These are phyloP conservation scores for Athrips mouffetella DNA, from an alignment of 2,888 invertebrate species.

Conservation along the genomic window DNA sequence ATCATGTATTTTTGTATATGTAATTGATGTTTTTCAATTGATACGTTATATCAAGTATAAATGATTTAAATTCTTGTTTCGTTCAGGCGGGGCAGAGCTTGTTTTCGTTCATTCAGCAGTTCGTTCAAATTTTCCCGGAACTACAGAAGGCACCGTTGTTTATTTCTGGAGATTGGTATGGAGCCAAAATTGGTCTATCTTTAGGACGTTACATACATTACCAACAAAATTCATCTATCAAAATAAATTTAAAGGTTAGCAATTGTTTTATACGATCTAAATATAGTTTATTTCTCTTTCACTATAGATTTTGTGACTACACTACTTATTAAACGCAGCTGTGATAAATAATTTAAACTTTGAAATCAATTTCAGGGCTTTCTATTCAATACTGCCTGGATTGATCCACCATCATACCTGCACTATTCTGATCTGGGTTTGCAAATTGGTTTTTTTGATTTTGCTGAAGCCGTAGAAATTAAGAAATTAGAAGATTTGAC, in stretches of 20 bases:
- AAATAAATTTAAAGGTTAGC: not conserved
- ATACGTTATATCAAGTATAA: no score
- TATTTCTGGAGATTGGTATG: conserved; percentile 82
- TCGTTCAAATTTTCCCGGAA: conserved; percentile 80
- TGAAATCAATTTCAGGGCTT: not conserved
- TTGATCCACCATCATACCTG: not conserved
- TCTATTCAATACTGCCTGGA: not conserved
- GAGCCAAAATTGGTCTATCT: conserved; percentile 78
- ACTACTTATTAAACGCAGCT: no score
- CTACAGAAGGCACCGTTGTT: conserved; percentile 77
- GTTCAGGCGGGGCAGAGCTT: conserved; percentile 38
- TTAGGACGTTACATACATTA: conserved; percentile 43
- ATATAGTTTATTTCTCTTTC: no score
- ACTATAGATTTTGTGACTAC: no score
- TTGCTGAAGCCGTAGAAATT: not conserved
- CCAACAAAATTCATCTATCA: not conserved
- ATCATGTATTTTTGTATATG: no score
- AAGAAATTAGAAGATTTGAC: not conserved
- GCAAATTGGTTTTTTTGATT: not conserved
- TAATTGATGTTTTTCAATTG: no score
- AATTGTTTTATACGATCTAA: no score
- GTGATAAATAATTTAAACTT: no score
- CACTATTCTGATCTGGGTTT: not conserved
- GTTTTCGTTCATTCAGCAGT: conserved; percentile 76
- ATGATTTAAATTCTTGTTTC: not conserved